These are phyloP conservation scores for Lota lota DNA, from an alignment of 2,113 vertebrate genomes.

Conservation along the genomic window DNA sequence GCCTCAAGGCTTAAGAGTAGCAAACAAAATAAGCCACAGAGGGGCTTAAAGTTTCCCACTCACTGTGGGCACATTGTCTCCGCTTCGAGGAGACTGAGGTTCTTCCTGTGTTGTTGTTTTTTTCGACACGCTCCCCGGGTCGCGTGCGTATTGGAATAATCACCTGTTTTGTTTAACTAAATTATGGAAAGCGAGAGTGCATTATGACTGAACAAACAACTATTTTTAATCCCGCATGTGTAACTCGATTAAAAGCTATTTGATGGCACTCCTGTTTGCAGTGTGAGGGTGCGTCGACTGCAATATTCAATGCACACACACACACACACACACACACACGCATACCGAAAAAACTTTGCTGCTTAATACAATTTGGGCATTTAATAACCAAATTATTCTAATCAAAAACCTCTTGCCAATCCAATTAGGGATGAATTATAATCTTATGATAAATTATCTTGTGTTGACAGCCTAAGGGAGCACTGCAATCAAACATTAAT, in stretches of 20 bases:
- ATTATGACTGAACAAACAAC: constrained; percentile 63
- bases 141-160: constrained; percentile 51
- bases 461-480: constrained; percentile 78
- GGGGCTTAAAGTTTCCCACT: constrained; percentile 41
- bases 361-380: constrained; percentile 73
- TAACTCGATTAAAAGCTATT: constrained; percentile 60
- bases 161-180: constrained; percentile 67
- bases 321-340: constrained; percentile 36
- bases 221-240: constrained; percentile 64
- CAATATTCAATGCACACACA: constrained; percentile 22
- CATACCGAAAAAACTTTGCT: constrained; percentile 41
- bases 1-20: constrained; percentile 48
- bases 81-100: constrained; percentile 38
- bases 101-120: constrained; percentile 19
- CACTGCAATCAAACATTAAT: constrained; percentile 79
- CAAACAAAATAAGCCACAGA: constrained; percentile 49
- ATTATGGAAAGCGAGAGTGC: constrained; percentile 57
- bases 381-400: constrained; percentile 77
- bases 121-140: constrained; percentile 37
- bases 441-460: constrained; percentile 79
- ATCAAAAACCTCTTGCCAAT: constrained; percentile 76
- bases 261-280: constrained; percentile 14
- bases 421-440: constrained; percentile 80
- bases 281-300: constrained; percentile 15
- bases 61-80: constrained; percentile 18